Percentiles rank a stretch among this genome's conserved stretches.
These are phyloP conservation scores for Dinoponera quadriceps DNA, from an alignment of 1,140 invertebrate species.

Conservation along the genomic window DNA sequence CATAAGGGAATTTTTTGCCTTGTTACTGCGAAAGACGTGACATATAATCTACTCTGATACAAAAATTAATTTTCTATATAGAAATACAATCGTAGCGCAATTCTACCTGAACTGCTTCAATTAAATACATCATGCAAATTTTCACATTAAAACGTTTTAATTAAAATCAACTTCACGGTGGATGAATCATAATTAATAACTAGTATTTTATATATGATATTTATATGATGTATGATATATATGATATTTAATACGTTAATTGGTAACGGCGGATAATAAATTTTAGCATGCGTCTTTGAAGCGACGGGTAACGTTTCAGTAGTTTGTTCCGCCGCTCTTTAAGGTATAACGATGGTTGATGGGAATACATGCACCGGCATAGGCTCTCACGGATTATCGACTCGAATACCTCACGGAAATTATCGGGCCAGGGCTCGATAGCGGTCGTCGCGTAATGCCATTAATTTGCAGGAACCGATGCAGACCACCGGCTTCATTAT, in stretches of 20 bases:
- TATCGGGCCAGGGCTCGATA: slow-evolving; percentile 51
- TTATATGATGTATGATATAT: too few species aligned
- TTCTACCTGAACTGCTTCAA: not conserved
- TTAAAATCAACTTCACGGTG: not conserved
- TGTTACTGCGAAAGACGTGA: not conserved
- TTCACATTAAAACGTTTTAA: not conserved
- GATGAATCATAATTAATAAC: not conserved
- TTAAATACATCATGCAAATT: not conserved
- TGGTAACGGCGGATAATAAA: not conserved
- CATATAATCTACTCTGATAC: not conserved
- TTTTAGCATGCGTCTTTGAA: not conserved
- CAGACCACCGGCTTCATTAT: slow-evolving; percentile 69
- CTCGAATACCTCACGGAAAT: slow-evolving; percentile 68
- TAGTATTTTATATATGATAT: too few species aligned
- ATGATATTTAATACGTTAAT: too few species aligned
- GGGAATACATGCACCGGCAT: slow-evolving; percentile 59
- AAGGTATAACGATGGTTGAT: slow-evolving; percentile 38
- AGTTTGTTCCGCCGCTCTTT: not conserved
- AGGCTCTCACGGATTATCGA: slow-evolving; percentile 52
- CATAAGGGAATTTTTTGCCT: slow-evolving; percentile 18
- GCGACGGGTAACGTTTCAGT: not conserved
- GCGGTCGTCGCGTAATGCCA: slow-evolving; percentile 64
- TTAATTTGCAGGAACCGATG: slow-evolving; percentile 67
- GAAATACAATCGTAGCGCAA: not conserved
- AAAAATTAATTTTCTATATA: slow-evolving; percentile 4